Evolutionary conservation across 2,113 vertebrate genomes (phyloP).

Genomic region (Elephas maximus): DNA sequence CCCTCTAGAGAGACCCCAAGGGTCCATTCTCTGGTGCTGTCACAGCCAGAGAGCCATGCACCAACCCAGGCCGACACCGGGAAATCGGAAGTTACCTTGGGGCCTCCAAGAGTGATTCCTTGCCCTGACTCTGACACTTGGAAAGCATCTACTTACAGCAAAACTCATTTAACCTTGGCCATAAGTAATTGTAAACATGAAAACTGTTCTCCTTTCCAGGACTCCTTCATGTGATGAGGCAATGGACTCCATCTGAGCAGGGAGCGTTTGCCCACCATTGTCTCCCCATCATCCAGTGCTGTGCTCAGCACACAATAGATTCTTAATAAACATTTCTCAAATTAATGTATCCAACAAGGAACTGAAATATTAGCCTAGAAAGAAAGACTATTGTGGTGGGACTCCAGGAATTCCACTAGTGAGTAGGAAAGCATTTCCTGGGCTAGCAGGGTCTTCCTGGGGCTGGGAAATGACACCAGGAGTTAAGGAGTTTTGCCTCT

Average conservation of each 20-base stretch:
- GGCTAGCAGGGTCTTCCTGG: background rate
- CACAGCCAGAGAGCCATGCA: background rate
- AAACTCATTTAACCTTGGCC: background rate
- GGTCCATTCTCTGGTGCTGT: background rate
- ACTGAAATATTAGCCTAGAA: background rate
- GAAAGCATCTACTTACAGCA: background rate
- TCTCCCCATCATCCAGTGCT: background rate
- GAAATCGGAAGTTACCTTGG: background rate
- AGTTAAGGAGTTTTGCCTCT: background rate
- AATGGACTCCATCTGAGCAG: background rate
- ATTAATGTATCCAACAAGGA: background rate
- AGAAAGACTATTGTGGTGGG: background rate
- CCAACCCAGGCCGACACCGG: background rate
- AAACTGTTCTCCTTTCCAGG: background rate
- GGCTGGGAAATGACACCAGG: background rate
- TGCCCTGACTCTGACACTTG: background rate
- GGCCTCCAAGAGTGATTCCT: background rate
- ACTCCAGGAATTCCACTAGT: background rate
- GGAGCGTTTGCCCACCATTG: background rate
- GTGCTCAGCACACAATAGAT: background rate
- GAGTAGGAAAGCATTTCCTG: background rate
- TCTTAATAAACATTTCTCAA: background rate
- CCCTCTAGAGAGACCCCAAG: background rate
- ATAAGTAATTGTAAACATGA: conserved; percentile 29
- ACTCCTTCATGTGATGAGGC: background rate